Conservation (phyloP, 2,888 invertebrate genomes). For the Lycia hirtaria region DNA sequence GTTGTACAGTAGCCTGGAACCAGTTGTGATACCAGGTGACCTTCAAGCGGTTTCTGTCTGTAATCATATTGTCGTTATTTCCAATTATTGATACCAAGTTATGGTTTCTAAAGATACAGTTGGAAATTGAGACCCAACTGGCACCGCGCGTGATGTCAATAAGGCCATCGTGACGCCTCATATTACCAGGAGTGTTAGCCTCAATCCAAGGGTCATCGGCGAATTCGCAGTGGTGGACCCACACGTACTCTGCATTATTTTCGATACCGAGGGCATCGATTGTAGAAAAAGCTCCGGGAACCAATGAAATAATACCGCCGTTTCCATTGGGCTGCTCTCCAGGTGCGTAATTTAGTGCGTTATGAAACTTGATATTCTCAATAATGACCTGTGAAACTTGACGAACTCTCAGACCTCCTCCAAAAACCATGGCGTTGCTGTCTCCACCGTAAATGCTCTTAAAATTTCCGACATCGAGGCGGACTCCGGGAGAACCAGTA, state of each 20-base stretch:
- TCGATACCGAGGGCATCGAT: constrained; percentile 18
- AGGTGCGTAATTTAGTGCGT: constrained; percentile 17
- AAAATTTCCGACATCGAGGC: constrained; percentile 7
- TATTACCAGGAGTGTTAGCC: constrained; percentile 1
- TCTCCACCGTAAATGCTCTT: constrained; percentile 24
- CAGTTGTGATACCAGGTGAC: constrained; percentile 28
- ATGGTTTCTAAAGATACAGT: constrained; percentile 35
- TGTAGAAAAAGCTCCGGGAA: constrained; percentile 11
- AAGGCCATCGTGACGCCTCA: constrained; percentile 31
- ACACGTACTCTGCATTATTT: constrained; percentile 3
- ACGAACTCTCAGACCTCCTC: constrained; percentile 13
- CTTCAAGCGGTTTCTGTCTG: constrained; percentile 18
- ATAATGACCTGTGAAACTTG: constrained; percentile 14
- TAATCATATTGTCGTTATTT: constrained; percentile 6
- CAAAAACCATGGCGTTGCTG: constrained; percentile 16
- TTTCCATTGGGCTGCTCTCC: constrained; percentile 28
- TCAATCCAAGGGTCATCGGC: constrained; percentile 28
- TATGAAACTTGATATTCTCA: constrained; percentile 20
- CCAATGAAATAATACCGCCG: constrained; percentile 17
- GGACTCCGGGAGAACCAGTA: constrained; percentile 20
- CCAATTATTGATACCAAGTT: constrained; percentile 23
- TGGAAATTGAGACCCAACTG: constrained; percentile 22
- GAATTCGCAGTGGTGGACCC: constrained; percentile 29
- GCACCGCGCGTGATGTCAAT: constrained; percentile 24
- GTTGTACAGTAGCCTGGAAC: constrained; percentile 24